These are phyloP conservation scores for Antheraea yamamai DNA, from an alignment of 2,888 invertebrate species.

Conservation along the genomic window DNA sequence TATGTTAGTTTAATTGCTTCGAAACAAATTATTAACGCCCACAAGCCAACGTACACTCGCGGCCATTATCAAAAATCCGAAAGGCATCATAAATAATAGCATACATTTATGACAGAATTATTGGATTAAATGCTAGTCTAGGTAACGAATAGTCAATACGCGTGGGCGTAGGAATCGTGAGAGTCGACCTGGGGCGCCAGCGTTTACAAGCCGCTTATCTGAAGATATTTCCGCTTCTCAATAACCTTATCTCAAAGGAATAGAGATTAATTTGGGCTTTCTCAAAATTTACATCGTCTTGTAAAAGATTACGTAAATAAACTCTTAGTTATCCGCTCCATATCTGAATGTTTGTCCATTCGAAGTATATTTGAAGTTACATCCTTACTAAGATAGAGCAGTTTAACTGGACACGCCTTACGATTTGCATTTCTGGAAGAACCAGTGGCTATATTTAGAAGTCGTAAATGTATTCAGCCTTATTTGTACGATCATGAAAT, in stretches of 20 bases:
- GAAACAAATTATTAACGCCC: not conserved
- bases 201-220: slow-evolving; percentile 13
- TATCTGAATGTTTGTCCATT: slow-evolving; percentile 26
- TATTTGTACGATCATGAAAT: not conserved
- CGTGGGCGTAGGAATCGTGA: slow-evolving; percentile 36
- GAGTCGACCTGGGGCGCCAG: slow-evolving; percentile 28
- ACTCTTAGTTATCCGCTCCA: slow-evolving; percentile 19
- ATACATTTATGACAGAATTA: slow-evolving; percentile 34
- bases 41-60: slow-evolving; percentile 11
- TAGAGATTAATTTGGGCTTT: not conserved
- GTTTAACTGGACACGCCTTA: slow-evolving; percentile 9
- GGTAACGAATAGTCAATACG: slow-evolving; percentile 30
- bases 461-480: slow-evolving; percentile 8
- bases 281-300: not conserved
- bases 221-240: not conserved
- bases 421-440: slow-evolving; percentile 14
- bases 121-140: slow-evolving; percentile 43
- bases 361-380: slow-evolving; percentile 24
- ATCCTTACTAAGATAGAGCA: slow-evolving; percentile 17
- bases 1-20: not conserved
- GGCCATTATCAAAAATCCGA: slow-evolving; percentile 10
- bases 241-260: not conserved
- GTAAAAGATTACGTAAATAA: slow-evolving; percentile 24
- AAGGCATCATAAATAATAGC: slow-evolving; percentile 25
- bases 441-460: slow-evolving; percentile 14